Percentiles rank a stretch among this genome's conserved stretches.
phyloP scores from a whole-genome alignment of 2,797 vertebrate species.

The Hypotaenidia okinawae region DNA sequence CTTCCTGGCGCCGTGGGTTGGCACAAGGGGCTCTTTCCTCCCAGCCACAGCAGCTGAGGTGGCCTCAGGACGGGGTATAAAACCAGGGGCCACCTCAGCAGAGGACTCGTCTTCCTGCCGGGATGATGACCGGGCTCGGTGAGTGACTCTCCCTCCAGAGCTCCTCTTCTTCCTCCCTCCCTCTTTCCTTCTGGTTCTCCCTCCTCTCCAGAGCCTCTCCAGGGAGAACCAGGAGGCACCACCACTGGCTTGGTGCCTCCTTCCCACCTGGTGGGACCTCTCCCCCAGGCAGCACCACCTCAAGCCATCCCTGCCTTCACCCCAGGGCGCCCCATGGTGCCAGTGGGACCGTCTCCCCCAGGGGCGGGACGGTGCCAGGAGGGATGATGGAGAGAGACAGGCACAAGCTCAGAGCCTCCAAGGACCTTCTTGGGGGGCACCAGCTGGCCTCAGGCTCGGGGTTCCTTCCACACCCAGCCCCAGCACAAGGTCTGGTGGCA shows the following conservation, averaged over 20 bases:
- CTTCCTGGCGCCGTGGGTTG: too few relatives aligned
- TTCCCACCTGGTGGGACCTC: not conserved
- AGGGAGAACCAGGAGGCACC: too few relatives aligned
- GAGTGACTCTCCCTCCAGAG: not conserved
- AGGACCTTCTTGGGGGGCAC: not conserved
- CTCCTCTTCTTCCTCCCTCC: not conserved
- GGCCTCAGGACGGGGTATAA: not conserved
- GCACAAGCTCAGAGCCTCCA: not conserved
- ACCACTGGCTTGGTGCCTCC: not conserved
- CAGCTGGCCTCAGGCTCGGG: not conserved
- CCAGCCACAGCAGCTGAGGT: too few relatives aligned
- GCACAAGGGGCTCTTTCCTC: too few relatives aligned
- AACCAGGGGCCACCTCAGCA: not conserved
- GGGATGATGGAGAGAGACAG: not conserved
- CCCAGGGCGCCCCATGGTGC: too few relatives aligned
- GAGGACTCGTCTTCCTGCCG: not conserved
- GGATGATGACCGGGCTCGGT: not conserved
- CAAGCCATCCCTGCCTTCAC: not conserved
- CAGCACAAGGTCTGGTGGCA: not conserved
- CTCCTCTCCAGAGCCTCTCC: not conserved
- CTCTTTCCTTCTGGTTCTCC: not conserved
- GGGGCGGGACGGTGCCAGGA: not conserved
- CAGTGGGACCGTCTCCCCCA: too few relatives aligned
- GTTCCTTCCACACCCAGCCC: not conserved
- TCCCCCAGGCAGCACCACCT: not conserved